Base-by-base conservation (phyloP, 2,113 vertebrate species). In the Equus przewalskii region DNA sequence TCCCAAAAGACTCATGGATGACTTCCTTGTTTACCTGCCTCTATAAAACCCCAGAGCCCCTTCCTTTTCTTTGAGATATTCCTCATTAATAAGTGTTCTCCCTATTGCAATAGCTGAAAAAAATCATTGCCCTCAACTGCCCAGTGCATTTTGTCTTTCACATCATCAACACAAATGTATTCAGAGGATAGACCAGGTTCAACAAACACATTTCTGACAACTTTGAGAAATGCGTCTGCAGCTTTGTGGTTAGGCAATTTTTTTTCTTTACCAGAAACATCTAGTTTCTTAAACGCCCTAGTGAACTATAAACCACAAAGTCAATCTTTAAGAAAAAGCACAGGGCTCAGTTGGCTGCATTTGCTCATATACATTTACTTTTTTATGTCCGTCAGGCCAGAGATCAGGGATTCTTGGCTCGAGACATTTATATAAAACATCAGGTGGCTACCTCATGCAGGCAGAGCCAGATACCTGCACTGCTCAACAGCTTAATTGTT, bases 121-220 rank as follows among this genome's bases (percentile, higher is more conserved):
- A 91, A 94, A 91, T 85, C 33, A 95, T 58, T 65, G 62, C 65
- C 65, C 76, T 96, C 70, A 87, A 41, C 79, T 36, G 18, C 70
- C 60, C 46, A n/a, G n/a, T 46, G 28, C 81, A 91, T 97, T 93
- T 88, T 94, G 51, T 94, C 81, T 90, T 91, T 93, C 85, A 91
- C 22, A 76, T 67, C 64, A 90, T 73, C 65, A 94, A 79, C 64
- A 76, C 26, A 75, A 79, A 96, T 80, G 28, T 64, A 60, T 91
- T 85, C 16, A 72, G 24, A 62, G 67, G 54, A 95, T 24, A 94
- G 51, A 94, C 6, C 4, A 72, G 46, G 22, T 78, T 89, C 62
- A 96, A 62, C 28, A 81, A 73, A 86, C 13, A 54, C 8, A 90
- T 81, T 89, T 91, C 60, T 96, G 90, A 97, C 95, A 91, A 86